Conservation (phyloP, 2,888 invertebrate genomes). For the Dicyrtomina minuta region DNA sequence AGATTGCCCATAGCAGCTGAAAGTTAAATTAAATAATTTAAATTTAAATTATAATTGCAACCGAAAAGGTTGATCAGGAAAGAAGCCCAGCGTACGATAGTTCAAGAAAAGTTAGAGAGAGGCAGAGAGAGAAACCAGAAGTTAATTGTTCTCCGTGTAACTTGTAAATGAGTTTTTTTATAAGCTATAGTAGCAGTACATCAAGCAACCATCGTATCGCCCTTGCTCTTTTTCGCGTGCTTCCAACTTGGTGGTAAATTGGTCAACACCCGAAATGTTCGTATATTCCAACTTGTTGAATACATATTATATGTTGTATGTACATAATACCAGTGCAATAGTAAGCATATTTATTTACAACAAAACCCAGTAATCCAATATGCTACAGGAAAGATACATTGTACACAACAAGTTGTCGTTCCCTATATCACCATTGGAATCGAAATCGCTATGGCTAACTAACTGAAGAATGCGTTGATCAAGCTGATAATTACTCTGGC, state of each 20-base stretch:
- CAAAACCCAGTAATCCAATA: no score
- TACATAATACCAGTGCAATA: no score
- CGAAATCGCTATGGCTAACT: no score
- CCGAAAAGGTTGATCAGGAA: neutral
- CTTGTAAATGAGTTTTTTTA: neutral
- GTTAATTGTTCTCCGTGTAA: slow-evolving; percentile 1
- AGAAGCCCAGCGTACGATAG: neutral
- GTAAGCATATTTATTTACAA: no score
- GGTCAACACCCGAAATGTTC: no score
- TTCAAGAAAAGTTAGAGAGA: no score
- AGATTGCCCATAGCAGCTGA: neutral
- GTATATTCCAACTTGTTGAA: no score
- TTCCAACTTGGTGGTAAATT: no score
- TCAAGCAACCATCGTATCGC: neutral
- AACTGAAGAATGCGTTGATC: slow-evolving; percentile 17
- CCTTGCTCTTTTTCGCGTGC: no score
- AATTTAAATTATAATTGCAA: slow-evolving; percentile 4
- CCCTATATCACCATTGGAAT: neutral
- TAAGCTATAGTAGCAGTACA: neutral
- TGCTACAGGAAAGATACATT: no score
- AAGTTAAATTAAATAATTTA: neutral
- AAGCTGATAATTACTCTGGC: slow-evolving; percentile 16
- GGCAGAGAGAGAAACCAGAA: neutral
- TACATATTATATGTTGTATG: no score
- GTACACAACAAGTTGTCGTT: no score